phyloP scores from a whole-genome alignment of 2,888 invertebrate genomes.

The Drosophila antonietae region DNA sequence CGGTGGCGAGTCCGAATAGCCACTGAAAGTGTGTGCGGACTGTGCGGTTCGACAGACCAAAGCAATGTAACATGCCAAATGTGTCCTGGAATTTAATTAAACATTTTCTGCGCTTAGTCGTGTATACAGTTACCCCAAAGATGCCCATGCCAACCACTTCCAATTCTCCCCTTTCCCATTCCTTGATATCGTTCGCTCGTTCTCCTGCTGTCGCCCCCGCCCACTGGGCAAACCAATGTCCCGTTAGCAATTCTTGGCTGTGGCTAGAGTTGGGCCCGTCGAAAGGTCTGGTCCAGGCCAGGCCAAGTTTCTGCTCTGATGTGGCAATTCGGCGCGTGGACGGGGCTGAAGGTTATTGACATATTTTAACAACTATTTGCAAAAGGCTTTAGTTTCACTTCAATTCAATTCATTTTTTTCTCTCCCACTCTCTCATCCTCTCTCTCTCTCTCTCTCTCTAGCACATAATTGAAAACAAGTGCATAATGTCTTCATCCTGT shows the following conservation, averaged over 20 bases:
- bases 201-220: neutral
- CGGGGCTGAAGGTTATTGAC: slow-evolving; percentile 64
- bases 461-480: slow-evolving; percentile 72
- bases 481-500: slow-evolving; percentile 71
- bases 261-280: slow-evolving; percentile 37
- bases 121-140: slow-evolving; percentile 62
- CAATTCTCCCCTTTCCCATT: neutral
- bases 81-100: slow-evolving; percentile 81
- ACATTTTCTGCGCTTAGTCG: slow-evolving; percentile 81
- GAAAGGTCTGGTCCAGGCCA: slow-evolving; percentile 6
- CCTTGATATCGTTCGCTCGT: neutral
- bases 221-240: slow-evolving; percentile 28
- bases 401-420: slow-evolving; percentile 49
- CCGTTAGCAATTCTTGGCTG: slow-evolving; percentile 52
- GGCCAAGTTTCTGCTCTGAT: slow-evolving; percentile 16
- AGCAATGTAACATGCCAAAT: slow-evolving; percentile 81
- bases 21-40: slow-evolving; percentile 13
- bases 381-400: slow-evolving; percentile 75
- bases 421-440: neutral
- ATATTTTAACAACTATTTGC: slow-evolving; percentile 79
- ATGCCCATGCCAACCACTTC: neutral
- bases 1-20: neutral
- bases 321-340: slow-evolving; percentile 2
- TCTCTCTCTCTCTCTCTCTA: neutral
- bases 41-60: slow-evolving; percentile 64